These are phyloP conservation scores for Zosterops borbonicus DNA, from an alignment of 2,113 vertebrate species.

Conservation along the genomic window DNA sequence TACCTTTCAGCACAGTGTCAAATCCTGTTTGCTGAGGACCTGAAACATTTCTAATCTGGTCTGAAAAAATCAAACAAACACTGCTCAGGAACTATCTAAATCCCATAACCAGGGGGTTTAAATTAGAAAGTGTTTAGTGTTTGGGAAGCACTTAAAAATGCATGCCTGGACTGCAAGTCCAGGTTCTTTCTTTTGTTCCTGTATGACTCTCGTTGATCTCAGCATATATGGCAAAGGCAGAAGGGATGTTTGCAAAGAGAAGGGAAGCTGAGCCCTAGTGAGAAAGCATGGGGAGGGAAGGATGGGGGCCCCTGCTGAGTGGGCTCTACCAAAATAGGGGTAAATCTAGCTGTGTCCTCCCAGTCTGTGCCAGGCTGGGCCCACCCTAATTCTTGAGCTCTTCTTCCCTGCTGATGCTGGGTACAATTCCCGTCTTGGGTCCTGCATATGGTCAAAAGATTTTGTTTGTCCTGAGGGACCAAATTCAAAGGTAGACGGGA, in stretches of 20 bases:
- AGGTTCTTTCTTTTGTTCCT: not conserved
- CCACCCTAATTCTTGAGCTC: not conserved
- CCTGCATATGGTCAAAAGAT: not conserved
- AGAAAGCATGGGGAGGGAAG: not conserved
- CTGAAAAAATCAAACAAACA: not conserved
- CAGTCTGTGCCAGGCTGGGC: not conserved
- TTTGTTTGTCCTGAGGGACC: not conserved
- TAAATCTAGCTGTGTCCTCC: not conserved
- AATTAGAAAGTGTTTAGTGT: not conserved
- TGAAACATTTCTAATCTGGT: not conserved
- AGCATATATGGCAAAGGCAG: not conserved
- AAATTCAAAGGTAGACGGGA: not conserved
- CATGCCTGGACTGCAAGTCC: not conserved
- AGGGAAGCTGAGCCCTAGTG: not conserved
- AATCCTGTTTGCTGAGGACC: slow-evolving; percentile 16
- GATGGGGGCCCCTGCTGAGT: not conserved
- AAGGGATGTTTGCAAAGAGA: not conserved
- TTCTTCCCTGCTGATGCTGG: not conserved
- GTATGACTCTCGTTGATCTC: not conserved
- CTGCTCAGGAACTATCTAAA: not conserved
- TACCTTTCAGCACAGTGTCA: slow-evolving; percentile 36
- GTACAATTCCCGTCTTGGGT: not conserved
- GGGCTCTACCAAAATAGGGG: not conserved
- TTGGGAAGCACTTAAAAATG: not conserved
- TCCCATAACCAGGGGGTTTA: not conserved